phyloP scores from a whole-genome alignment of 1,140 invertebrate species.

The Stegodyphus mimosarum region DNA sequence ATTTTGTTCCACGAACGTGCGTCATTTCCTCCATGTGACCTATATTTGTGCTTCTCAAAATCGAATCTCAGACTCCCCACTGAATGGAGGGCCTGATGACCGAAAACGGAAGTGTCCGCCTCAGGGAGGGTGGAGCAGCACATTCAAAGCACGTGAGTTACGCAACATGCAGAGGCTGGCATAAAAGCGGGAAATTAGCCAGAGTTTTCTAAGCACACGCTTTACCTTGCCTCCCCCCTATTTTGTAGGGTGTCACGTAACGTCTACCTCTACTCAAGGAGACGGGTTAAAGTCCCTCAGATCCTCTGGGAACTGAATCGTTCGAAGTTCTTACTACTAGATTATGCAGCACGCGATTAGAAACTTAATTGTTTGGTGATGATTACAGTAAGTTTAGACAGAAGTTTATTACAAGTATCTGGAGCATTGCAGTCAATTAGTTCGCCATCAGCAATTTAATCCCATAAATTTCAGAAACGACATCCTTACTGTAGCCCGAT shows the following conservation, averaged over 20 bases:
- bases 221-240: background rate
- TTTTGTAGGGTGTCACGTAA: background rate
- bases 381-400: background rate
- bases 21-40: conserved; percentile 27
- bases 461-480: no score
- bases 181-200: conserved; percentile 29
- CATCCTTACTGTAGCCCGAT: no score
- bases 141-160: conserved; percentile 12
- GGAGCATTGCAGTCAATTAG: background rate
- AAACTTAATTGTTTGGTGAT: background rate
- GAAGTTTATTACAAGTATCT: background rate
- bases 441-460: background rate
- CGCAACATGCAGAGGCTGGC: background rate
- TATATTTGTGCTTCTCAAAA: conserved; percentile 24
- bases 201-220: background rate
- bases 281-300: conserved; percentile 10
- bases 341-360: background rate
- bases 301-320: background rate
- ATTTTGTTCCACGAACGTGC: background rate
- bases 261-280: background rate
- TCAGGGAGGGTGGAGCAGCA: conserved; percentile 24
- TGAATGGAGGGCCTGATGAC: conserved; percentile 6
- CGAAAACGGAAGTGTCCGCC: conserved; percentile 22
- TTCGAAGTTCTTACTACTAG: background rate
- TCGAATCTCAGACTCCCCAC: background rate